Evolutionary conservation across 53 echinoderm and acorn worm genomes (phyloP).

Genomic region (Holothuria scabra): DNA sequence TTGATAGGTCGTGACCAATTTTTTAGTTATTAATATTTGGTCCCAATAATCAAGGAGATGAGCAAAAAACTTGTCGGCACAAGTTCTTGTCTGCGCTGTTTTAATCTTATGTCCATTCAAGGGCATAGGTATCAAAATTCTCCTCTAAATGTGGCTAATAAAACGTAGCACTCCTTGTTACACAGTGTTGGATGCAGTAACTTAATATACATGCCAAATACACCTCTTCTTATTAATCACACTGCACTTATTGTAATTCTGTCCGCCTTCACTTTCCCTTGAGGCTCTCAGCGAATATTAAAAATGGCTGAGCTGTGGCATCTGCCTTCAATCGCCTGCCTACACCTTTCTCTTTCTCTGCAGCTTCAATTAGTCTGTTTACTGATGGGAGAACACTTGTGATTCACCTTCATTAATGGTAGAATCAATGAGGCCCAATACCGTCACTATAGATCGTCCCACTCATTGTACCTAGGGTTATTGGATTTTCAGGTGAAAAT

Average conservation of each 20-base stretch:
- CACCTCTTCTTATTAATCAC: conserved; percentile 6
- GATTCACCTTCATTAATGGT: conserved; percentile 18
- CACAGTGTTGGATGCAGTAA: not conserved
- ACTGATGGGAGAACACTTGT: conserved; percentile 10
- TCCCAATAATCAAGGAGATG: too few species aligned
- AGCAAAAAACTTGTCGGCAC: too few species aligned
- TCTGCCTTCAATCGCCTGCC: not conserved
- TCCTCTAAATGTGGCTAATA: too few species aligned
- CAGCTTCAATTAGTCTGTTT: conserved; percentile 36
- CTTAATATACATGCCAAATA: conserved; percentile 8
- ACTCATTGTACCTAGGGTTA: too few species aligned
- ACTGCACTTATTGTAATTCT: conserved; percentile 18
- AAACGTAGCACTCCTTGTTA: not conserved
- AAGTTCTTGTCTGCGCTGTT: too few species aligned
- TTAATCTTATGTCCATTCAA: too few species aligned
- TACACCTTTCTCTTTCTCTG: not conserved
- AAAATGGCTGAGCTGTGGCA: not conserved
- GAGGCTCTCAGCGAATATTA: conserved; percentile 30
- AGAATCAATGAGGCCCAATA: conserved; percentile 7
- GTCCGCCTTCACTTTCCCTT: not conserved
- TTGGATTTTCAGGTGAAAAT: too few species aligned
- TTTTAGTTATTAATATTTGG: too few species aligned
- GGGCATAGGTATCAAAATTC: too few species aligned
- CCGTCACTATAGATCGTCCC: not conserved
- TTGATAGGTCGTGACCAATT: too few species aligned